Conservation (phyloP, 2,888 invertebrate genomes). For the Trissonchulus latispiculum region DNA sequence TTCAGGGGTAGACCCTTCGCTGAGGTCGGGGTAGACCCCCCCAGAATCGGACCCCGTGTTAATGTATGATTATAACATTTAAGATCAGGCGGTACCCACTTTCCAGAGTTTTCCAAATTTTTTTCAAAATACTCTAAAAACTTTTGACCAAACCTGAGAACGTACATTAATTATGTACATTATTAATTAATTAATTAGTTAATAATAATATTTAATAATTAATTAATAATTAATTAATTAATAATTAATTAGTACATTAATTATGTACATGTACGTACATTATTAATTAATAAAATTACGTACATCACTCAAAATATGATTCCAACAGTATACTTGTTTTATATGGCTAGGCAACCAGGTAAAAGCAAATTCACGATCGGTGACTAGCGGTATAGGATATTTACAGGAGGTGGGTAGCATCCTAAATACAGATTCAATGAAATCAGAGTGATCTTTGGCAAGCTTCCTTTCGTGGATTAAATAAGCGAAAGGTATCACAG, state of each 20-base stretch:
- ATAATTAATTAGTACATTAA: too few species aligned
- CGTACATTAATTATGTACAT: too few species aligned
- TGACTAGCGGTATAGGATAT: not conserved
- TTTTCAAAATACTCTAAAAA: too few species aligned
- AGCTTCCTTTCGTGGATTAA: not conserved
- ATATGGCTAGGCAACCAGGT: not conserved
- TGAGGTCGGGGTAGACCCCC: too few species aligned
- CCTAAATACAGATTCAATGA: not conserved
- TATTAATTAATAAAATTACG: not conserved
- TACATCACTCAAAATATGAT: not conserved
- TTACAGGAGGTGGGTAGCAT: not conserved
- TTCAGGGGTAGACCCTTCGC: too few species aligned
- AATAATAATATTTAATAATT: too few species aligned
- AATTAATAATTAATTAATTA: too few species aligned
- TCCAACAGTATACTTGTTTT: not conserved
- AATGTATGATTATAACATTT: too few species aligned
- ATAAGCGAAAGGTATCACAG: not conserved
- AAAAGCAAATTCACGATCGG: not conserved
- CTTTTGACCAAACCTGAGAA: too few species aligned
- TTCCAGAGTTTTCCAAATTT: not conserved
- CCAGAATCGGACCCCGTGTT: too few species aligned
- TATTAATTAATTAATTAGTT: too few species aligned
- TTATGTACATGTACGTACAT: too few species aligned
- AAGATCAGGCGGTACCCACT: not conserved
- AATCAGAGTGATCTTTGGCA: not conserved